phyloP scores from a whole-genome alignment of 1,140 invertebrate genomes.

The Paramacrobiotus metropolitanus region DNA sequence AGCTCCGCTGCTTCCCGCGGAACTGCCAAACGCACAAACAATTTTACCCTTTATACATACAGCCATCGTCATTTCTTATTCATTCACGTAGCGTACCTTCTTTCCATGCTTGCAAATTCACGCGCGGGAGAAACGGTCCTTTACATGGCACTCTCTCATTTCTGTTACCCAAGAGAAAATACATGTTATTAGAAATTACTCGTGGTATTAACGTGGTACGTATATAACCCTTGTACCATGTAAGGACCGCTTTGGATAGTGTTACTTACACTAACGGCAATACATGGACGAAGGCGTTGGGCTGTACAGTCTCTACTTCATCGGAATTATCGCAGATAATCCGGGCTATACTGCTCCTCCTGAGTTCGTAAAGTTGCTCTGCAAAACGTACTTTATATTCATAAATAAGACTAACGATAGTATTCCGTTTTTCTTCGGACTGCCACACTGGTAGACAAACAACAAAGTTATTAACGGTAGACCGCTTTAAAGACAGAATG shows the following conservation, averaged over 20 bases:
- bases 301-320: constrained; percentile 23
- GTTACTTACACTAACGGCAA: not conserved
- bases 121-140: not conserved
- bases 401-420: not conserved
- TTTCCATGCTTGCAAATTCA: not conserved
- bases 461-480: too few species aligned
- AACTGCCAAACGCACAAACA: not conserved
- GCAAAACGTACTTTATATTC: not conserved
- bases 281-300: constrained; percentile 13
- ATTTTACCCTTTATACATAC: too few species aligned
- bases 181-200: too few species aligned
- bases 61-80: not conserved
- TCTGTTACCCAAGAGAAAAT: too few species aligned
- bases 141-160: constrained; percentile 5
- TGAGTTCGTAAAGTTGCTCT: constrained; percentile 24
- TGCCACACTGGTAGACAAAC: too few species aligned
- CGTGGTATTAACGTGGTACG: too few species aligned
- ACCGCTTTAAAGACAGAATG: too few species aligned
- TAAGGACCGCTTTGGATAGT: too few species aligned
- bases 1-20: not conserved
- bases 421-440: too few species aligned
- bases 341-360: constrained; percentile 21
- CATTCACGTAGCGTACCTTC: not conserved
- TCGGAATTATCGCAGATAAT: constrained; percentile 26
- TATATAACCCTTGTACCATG: too few species aligned